phyloP scores from a whole-genome alignment of 2,888 invertebrate genomes.

The Unio delphinus region DNA sequence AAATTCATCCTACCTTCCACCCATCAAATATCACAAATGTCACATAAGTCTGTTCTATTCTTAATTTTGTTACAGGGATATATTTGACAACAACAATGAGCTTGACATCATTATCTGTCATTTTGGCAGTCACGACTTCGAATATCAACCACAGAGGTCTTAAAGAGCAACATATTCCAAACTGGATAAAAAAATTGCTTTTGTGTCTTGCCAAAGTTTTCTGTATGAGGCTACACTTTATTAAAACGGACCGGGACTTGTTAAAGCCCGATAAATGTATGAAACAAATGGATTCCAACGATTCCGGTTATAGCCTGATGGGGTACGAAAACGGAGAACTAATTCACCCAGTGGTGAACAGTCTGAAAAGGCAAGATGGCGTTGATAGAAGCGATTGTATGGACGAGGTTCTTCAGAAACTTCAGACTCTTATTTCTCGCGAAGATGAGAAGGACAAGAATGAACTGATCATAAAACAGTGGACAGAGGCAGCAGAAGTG shows the following conservation, averaged over 20 bases:
- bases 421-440: constrained; percentile 50
- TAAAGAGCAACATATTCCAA: constrained; percentile 48
- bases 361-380: background rate
- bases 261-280: constrained; percentile 26
- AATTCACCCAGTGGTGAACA: constrained; percentile 8
- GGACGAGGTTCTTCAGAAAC: constrained; percentile 48
- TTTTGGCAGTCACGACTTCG: constrained; percentile 70
- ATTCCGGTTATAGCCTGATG: constrained; percentile 58
- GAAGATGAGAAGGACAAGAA: constrained; percentile 51
- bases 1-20: no score
- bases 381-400: constrained; percentile 38
- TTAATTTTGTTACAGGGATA: constrained; percentile 56
- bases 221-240: constrained; percentile 47
- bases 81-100: constrained; percentile 71
- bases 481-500: constrained; percentile 72
- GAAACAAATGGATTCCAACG: constrained; percentile 49
- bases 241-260: constrained; percentile 10
- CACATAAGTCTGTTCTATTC: background rate
- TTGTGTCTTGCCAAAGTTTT: constrained; percentile 41
- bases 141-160: constrained; percentile 68
- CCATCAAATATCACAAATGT: no score
- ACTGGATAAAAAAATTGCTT: constrained; percentile 32
- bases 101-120: constrained; percentile 69
- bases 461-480: constrained; percentile 51
- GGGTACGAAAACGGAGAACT: constrained; percentile 57